Evolutionary conservation across 2,888 invertebrate genomes (phyloP).

Genomic region (Pediacus dermestoides): DNA sequence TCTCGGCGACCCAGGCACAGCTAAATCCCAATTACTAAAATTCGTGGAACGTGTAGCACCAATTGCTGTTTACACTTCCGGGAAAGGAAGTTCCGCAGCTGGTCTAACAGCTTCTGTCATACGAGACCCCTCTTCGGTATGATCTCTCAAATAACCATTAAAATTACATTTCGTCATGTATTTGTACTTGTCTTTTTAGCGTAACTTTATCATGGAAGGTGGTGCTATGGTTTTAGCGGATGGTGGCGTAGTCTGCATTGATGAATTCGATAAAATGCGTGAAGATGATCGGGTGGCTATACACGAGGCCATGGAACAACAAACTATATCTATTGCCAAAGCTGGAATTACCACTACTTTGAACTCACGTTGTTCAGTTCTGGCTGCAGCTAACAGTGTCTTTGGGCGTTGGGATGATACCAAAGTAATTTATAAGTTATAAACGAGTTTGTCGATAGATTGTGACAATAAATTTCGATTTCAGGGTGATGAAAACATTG

Average conservation of each 20-base stretch:
- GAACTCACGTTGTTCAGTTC: conserved; percentile 97
- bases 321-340: conserved; percentile 99
- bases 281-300: conserved; percentile 99
- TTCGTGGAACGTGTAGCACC: conserved; percentile 95
- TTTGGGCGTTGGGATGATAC: conserved; percentile 99
- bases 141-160: conserved; percentile 37
- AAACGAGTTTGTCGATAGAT: conserved; percentile 1
- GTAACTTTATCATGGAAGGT: conserved; percentile 96
- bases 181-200: conserved; percentile 51
- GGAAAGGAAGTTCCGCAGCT: conserved; percentile 99
- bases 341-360: conserved; percentile 98
- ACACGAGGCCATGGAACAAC: conserved; percentile 99
- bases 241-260: conserved; percentile 98
- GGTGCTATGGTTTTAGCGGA: conserved; percentile 99
- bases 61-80: conserved; percentile 94
- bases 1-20: conserved; percentile 97
- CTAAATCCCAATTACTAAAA: conserved; percentile 97
- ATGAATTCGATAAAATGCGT: conserved; percentile 99
- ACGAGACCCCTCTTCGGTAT: conserved; percentile 86
- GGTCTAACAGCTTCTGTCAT: conserved; percentile 97
- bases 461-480: conserved; percentile 20
- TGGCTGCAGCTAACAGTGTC: conserved; percentile 98
- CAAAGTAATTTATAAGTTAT: conserved; percentile 52
- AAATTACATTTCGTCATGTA: conserved; percentile 6
- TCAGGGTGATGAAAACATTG: conserved; percentile 91